Evolutionary conservation across 2,113 vertebrate genomes (phyloP), one percentile per base, ranked within the genome.

Genomic region (Pelecanoides urinatrix): DNA sequence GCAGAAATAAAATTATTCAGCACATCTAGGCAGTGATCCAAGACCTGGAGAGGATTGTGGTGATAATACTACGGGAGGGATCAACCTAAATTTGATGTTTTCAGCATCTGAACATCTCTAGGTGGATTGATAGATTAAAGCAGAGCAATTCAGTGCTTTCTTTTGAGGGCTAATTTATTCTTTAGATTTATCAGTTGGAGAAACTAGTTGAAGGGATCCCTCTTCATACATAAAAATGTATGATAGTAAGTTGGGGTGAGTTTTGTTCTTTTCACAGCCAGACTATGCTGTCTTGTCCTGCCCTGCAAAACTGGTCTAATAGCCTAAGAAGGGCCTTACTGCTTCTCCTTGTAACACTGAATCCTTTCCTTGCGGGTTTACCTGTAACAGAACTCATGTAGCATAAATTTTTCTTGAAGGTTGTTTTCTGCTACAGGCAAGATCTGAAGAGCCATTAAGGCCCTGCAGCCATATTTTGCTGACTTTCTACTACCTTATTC

Each of bases 1-100:
- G 42, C 85, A 93, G 78, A 94, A 96, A 56, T 75, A 30, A 93
- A 94, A 61, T 58, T 72, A 47, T 79, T 91, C 62, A 78, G 47
- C 70, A 29, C 68, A 72, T 73, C 79, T 86, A 86, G 81, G 86
- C 80, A 94, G 47, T 40, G 62, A 56, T 94, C 78, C 75, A 95
- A 63, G 74, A 84, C 16, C 15, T 80, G 34, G 29, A 84, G 44
- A 84, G 42, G 40, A 45, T 36, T 77, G 50, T 85, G 63, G 25
- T 68, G 29, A 17, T 77, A 75, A 47, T 45, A 42, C 45, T 68
- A 6, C 71, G 66, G n/a, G 68, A 87, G 40, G 47, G 82, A 49
- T 30, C 20, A 91, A 67, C 16, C 68, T 82, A 65, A 66, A 90
- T 91, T 56, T 85, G n/a, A 44, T 75, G 44, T 55, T 80, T 95